Evolutionary conservation across 2,113 vertebrate genomes (phyloP), one percentile per base, ranked within the genome.

Genomic region (Zapornia atra): DNA sequence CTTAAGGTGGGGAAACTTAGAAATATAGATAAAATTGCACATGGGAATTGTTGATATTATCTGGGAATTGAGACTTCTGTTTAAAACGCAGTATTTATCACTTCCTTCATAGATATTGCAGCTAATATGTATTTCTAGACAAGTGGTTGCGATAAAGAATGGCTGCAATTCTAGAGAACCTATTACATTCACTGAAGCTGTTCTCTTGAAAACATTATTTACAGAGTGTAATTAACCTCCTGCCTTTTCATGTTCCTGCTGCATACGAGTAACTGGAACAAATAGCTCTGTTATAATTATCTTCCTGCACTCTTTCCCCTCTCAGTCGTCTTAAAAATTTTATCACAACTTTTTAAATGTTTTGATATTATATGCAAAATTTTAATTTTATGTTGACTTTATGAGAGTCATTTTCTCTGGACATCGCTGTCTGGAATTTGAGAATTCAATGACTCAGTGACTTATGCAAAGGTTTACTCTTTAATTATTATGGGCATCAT

Each of bases 131-230:
- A 40, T 71, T 88, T 93, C 48, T 77, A 64, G 51, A 46, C 26
- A 64, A 22, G 46, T 56, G 24, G 20, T 25, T 83, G 60, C 24
- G 75, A 59, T 88, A 86, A 96, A 42, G 86, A 88, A 81, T 68
- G 20, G 21, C 56, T 63, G 42, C 34, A 78, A 34, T 82, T 96
- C 63, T 82, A 86, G 33, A 59, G 36, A 93, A 80, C 10, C 59
- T 88, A 29, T 82, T 91, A 70, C 20, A 28, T 34, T 88, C 63
- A 86, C 46, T 33, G 70, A 81, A 88, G 28, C 68, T 81, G 36
- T 87, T 88, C 51, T 77, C 46, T 70, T 69, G 50, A 88, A 96
- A 91, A 82, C 5, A 4, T 76, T 75, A 81, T 95, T 96, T 96
- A 36, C 36, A 48, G 36, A 70, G 36, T 34, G 54, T 81, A 90